Base-by-base conservation (phyloP, 2,113 vertebrate species). In the Pteropus alecto region DNA sequence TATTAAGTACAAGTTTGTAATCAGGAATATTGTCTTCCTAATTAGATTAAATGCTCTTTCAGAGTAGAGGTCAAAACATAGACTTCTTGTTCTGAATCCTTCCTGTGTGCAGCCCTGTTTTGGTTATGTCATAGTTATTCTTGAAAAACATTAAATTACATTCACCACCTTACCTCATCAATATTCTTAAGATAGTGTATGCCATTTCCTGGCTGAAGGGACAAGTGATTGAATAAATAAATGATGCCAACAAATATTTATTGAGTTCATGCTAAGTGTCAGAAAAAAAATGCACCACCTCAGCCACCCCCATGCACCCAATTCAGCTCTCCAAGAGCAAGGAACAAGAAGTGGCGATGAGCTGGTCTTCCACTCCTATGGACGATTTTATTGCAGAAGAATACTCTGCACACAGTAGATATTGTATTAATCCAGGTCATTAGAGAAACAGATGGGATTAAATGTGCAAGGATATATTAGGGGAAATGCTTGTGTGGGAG, bases 301-400 rank as follows among this genome's bases (percentile, higher is more conserved):
- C 3, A 24, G 51, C 14, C 43, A 16, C 0, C 9, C 16, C 41
- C 0, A 6, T 1, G 46, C 2, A n/a, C 15, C 7, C 41, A 35
- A 35, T 48, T 81, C 63, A 35, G 70, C 56, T 58, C 56, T 58
- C 22, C 56, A 58, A 58, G 21, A 58, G 6, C 56, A 58, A 58
- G 56, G 56, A 58, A 58, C n/a, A 1, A 15, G 51, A 51, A 51
- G 51, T 51, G 4, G 51, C 14, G 5, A 51, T 51, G 51, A 51
- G 51, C 51, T 51, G 4, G 51, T 51, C 51, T 51, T 51, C 15
- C 5, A 16, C 15, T 15, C 51, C 51, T 51, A 16, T 16, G 51
- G 51, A 51, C 5, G 15, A 51, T 51, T 51, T 16, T 51, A 51
- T 51, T 51, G 51, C 51, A 51, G 51, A 51, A 51, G 35, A 21